Base-by-base conservation (phyloP, 2,888 invertebrate genomes). In the Ennomos quercinarius region DNA sequence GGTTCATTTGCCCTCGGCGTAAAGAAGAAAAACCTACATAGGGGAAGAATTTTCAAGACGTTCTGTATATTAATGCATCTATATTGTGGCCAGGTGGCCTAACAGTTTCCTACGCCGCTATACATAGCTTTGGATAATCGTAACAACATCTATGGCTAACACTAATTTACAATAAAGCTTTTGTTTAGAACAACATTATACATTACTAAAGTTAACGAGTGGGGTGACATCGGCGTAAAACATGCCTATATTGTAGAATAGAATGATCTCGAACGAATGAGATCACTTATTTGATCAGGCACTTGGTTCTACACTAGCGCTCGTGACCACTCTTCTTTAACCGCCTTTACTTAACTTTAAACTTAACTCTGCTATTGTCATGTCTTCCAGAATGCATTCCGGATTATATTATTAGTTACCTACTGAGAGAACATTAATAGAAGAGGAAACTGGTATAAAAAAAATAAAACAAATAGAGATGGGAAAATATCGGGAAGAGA, bases 121-220 rank as follows among this genome's bases (percentile, higher is more conserved):
- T 80, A 83, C 73, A 83, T 83, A 86, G 84, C 91, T 91, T 91
- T 90, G 91, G 90, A 89, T 87, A 80, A 83, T 83, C 81, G 80
- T 81, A 87, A 87, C 84, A 87, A 85, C 77, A 74, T 78, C 84
- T 87, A 87, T 75, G 77, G 76, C 85, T 90, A 89, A 84, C 72
- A 86, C 89, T 90, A 91, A 85, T 83, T 86, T 89, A 90, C 85
- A 89, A 89, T 91, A 91, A 91, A 91, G 91, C 91, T 90, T 91
- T 80, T 62, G 67, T 79, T 86, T 83, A 88, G 83, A 90, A 89
- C 88, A 90, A 89, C 88, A 89, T 89, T 87, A 72, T 74, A 79
- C 76, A 77, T 76, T 76, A 79, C 17, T 45, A 64, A 78, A 75
- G 68, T 68, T 78, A 85, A 80, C 78, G 74, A 76, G 81, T 81